Conservation (phyloP, 2,113 vertebrate species). For the Myrmophylax atrothorax region DNA sequence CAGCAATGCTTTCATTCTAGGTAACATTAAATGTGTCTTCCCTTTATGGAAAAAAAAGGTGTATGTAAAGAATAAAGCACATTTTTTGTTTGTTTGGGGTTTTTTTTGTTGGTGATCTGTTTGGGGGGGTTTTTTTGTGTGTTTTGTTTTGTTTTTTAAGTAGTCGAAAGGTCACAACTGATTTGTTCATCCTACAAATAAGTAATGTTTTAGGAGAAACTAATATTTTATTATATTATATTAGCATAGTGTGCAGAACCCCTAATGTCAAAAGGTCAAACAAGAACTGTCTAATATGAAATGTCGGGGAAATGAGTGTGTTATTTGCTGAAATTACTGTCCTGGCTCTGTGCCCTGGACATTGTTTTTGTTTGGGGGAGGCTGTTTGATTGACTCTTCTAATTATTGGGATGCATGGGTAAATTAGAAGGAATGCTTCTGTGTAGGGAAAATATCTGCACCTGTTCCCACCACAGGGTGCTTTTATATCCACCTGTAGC, state of each 20-base stretch:
- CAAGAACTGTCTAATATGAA: not conserved
- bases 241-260: not conserved
- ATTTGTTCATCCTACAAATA: not conserved
- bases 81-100: not conserved
- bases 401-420: not conserved
- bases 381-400: not conserved
- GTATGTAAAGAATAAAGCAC: not conserved
- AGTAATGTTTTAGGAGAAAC: not conserved
- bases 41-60: not conserved
- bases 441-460: not conserved
- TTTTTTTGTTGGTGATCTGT: not conserved
- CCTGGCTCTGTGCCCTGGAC: not conserved
- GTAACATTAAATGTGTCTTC: not conserved
- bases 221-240: not conserved
- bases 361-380: not conserved
- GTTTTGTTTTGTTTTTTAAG: not conserved
- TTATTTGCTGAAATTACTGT: not conserved
- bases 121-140: not conserved
- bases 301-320: not conserved
- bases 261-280: not conserved
- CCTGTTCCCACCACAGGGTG: not conserved
- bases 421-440: not conserved
- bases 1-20: not conserved
- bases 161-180: not conserved
- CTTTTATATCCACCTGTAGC: not conserved